Evolutionary conservation across 1,140 invertebrate species (phyloP).

Genomic region (Heterodera carotae): DNA sequence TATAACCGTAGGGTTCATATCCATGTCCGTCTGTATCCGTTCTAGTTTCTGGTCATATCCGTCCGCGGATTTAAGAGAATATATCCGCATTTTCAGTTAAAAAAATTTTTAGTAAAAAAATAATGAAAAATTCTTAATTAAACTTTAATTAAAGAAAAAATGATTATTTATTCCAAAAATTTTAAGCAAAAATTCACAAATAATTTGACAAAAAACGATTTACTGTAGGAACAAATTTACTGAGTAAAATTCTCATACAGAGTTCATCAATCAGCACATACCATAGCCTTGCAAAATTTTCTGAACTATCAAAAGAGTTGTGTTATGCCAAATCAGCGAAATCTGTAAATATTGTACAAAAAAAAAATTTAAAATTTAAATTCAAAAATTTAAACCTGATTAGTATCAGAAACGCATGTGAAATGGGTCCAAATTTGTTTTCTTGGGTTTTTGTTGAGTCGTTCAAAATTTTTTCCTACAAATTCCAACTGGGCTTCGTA

Average conservation of each 20-base stretch:
- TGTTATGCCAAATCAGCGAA: constrained; percentile 98
- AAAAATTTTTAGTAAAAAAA: too few relatives aligned
- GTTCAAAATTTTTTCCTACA: constrained; percentile 74
- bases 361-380: not conserved
- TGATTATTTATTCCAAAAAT: not conserved
- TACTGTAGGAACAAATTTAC: too few relatives aligned
- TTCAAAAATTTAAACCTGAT: constrained; percentile 74
- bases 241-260: not conserved
- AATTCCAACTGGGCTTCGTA: constrained; percentile 69
- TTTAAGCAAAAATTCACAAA: too few relatives aligned
- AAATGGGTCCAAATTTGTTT: constrained; percentile 99
- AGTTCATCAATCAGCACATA: constrained; percentile 74
- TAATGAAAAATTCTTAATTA: too few relatives aligned
- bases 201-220: too few relatives aligned
- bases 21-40: too few relatives aligned
- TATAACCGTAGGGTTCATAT: too few relatives aligned
- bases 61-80: too few relatives aligned
- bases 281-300: constrained; percentile 93
- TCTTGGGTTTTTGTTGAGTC: constrained; percentile 72
- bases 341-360: too few relatives aligned
- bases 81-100: too few relatives aligned
- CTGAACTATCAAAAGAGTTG: constrained; percentile 97
- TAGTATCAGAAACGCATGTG: constrained; percentile 99
- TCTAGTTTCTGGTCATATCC: too few relatives aligned
- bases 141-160: not conserved